Conservation (phyloP, 2,888 invertebrate species). For the Netelia fuscicornis region DNA sequence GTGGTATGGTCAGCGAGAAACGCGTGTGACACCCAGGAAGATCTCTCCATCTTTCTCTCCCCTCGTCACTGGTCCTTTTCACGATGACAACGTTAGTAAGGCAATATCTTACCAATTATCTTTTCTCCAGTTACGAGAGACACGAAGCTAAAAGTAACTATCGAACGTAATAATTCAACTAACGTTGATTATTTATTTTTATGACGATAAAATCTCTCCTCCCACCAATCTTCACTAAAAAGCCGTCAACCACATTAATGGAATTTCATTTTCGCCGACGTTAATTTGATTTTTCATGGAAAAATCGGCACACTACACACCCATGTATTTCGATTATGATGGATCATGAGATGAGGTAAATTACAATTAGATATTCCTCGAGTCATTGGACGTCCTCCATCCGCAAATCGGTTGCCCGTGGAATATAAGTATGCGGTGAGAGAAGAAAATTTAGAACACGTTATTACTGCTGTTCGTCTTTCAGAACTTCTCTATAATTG, state of each 20-base stretch:
- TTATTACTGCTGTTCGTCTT: slow-evolving; percentile 32
- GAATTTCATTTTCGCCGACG: not conserved
- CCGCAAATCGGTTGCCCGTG: not conserved
- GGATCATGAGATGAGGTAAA: slow-evolving; percentile 28
- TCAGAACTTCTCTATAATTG: slow-evolving; percentile 1
- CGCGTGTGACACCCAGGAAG: not conserved
- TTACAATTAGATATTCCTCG: slow-evolving; percentile 40
- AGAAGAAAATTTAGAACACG: slow-evolving; percentile 27
- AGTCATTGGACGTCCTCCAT: slow-evolving; percentile 25
- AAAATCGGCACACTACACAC: not conserved
- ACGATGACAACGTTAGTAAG: not conserved
- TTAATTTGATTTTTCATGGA: not conserved
- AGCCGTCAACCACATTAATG: not conserved
- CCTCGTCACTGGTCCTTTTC: not conserved
- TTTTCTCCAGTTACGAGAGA: slow-evolving; percentile 24
- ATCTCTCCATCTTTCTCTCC: slow-evolving; percentile 16
- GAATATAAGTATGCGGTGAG: not conserved
- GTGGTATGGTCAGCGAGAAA: not conserved
- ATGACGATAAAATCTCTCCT: not conserved
- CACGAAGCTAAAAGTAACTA: not conserved
- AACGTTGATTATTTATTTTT: slow-evolving; percentile 4
- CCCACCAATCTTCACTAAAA: not conserved
- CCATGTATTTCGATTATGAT: slow-evolving; percentile 25
- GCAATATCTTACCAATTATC: not conserved
- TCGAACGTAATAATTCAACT: slow-evolving; percentile 6